Evolutionary conservation across 2,113 vertebrate genomes (phyloP).

Genomic region (Melospiza georgiana): DNA sequence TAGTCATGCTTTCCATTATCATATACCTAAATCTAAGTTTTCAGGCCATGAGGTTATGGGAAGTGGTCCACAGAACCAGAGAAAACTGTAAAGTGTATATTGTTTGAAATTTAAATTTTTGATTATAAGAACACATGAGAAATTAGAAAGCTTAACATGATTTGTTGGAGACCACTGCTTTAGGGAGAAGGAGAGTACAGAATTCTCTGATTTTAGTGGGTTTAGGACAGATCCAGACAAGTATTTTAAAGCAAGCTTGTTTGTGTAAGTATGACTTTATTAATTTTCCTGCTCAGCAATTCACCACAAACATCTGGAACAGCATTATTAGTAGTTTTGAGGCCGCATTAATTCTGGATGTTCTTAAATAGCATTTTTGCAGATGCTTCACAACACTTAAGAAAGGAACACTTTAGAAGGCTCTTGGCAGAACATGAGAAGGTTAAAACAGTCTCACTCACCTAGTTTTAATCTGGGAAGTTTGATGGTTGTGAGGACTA

Average conservation of each 20-base stretch:
- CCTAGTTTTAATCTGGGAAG: slow-evolving; percentile 12
- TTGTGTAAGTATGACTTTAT: slow-evolving; percentile 33
- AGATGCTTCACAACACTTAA: slow-evolving; percentile 19
- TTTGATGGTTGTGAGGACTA: not conserved
- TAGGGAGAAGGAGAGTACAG: not conserved
- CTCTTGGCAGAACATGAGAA: slow-evolving; percentile 53
- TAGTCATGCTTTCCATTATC: not conserved
- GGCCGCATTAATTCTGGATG: not conserved
- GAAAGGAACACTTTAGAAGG: slow-evolving; percentile 38
- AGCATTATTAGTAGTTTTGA: slow-evolving; percentile 27
- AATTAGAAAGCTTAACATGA: not conserved
- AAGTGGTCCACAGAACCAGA: not conserved
- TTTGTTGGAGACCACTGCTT: not conserved
- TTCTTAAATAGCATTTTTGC: slow-evolving; percentile 38
- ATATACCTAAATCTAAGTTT: not conserved
- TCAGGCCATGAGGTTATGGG: not conserved
- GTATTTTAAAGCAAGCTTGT: not conserved
- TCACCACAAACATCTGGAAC: slow-evolving; percentile 26
- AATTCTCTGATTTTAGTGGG: not conserved
- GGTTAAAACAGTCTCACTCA: not conserved
- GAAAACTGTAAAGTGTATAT: not conserved
- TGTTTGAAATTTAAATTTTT: not conserved
- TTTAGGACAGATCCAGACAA: not conserved
- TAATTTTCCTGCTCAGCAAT: slow-evolving; percentile 21
- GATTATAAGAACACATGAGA: not conserved